Conservation (phyloP, 1,140 invertebrate genomes). For the Drosophila subobscura region DNA sequence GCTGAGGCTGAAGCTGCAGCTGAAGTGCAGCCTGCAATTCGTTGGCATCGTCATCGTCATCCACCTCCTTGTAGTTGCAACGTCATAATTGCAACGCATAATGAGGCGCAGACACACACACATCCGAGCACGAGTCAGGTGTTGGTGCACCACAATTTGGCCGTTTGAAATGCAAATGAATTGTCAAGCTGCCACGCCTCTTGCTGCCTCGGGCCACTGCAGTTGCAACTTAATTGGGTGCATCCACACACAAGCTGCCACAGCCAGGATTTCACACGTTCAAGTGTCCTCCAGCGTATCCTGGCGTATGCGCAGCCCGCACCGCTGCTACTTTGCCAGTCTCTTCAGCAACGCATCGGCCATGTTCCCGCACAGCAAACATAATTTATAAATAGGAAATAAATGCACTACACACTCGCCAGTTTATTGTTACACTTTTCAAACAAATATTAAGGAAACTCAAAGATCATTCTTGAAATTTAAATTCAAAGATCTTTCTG, state of each 20-base stretch:
- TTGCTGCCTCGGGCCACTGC: constrained; percentile 46
- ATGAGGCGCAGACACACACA: constrained; percentile 52
- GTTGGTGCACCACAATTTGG: constrained; percentile 53
- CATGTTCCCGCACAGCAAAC: neutral
- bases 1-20: constrained; percentile 7
- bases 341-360: constrained; percentile 1
- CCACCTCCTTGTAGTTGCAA: constrained; percentile 65
- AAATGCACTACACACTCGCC: neutral
- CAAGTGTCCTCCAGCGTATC: constrained; percentile 38
- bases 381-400: constrained; percentile 19
- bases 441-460: neutral
- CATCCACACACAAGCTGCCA: constrained; percentile 37
- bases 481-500: neutral
- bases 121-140: constrained; percentile 12
- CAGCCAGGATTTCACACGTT: constrained; percentile 36
- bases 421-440: too few species aligned
- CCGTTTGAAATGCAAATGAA: constrained; percentile 77
- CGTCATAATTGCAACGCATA: constrained; percentile 78
- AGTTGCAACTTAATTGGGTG: constrained; percentile 71
- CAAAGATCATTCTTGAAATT: too few species aligned
- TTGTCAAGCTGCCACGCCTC: constrained; percentile 59
- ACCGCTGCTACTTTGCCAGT: constrained; percentile 17
- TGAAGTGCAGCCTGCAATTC: constrained; percentile 65
- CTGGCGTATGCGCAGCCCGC: constrained; percentile 25
- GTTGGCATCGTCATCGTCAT: constrained; percentile 36